Conservation (phyloP, 2,113 vertebrate genomes). For the Nerophis lumbriciformis region DNA sequence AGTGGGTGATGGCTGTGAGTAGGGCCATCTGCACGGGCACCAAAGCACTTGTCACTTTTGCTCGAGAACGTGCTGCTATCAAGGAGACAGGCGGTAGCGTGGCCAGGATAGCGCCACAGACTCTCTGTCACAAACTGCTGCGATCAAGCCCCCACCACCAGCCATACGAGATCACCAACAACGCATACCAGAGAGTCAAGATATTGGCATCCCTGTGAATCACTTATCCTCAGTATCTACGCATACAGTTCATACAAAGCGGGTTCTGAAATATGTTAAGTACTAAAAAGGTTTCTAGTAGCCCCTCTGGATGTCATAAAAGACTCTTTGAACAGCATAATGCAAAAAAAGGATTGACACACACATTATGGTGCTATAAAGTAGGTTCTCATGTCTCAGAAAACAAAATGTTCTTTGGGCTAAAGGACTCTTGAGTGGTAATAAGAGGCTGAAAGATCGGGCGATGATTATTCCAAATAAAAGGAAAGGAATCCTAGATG, state of each 20-base stretch:
- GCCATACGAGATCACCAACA: slow-evolving; percentile 54
- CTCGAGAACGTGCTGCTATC: slow-evolving; percentile 63
- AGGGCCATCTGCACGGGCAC: slow-evolving; percentile 70
- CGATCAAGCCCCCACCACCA: slow-evolving; percentile 60
- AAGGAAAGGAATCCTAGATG: slow-evolving; percentile 23
- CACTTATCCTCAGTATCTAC: slow-evolving; percentile 23
- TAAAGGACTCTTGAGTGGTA: slow-evolving; percentile 17
- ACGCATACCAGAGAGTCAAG: slow-evolving; percentile 26
- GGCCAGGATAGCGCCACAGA: slow-evolving; percentile 59
- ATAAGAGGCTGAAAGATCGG: slow-evolving; percentile 29
- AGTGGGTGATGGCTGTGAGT: slow-evolving; percentile 70
- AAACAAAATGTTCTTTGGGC: slow-evolving; percentile 23
- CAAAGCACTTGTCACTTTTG: slow-evolving; percentile 71
- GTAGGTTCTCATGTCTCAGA: slow-evolving; percentile 24
- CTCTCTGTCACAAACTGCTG: slow-evolving; percentile 78
- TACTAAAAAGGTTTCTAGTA: slow-evolving; percentile 23
- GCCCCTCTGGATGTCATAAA: slow-evolving; percentile 12
- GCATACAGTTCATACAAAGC: slow-evolving; percentile 28
- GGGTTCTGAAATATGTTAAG: slow-evolving; percentile 15
- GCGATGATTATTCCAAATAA: slow-evolving; percentile 23
- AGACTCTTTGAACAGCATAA: slow-evolving; percentile 34
- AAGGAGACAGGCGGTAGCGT: slow-evolving; percentile 66
- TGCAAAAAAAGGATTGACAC: slow-evolving; percentile 22
- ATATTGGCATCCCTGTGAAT: slow-evolving; percentile 31
- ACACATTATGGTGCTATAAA: slow-evolving; percentile 10